Base-by-base conservation (phyloP, 2,797 vertebrate genomes). In the Aratinga solstitialis region DNA sequence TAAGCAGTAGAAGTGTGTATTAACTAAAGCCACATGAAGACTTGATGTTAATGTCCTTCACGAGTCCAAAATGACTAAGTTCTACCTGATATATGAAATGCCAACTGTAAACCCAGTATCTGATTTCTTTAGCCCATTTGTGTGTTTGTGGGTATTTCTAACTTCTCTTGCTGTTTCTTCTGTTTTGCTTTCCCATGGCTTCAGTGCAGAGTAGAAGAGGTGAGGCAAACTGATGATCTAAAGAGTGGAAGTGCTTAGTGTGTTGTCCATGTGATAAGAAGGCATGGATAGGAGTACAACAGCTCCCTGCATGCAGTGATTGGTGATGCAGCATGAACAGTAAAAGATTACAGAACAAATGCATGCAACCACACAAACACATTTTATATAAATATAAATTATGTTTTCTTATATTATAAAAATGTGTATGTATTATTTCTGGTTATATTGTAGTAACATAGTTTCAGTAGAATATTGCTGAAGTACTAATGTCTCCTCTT, bases 171-270 rank as follows among this genome's bases (percentile, higher is more conserved):
- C 92, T 97, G 17, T 98, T 93, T 98, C 89, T 96, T 96, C 85
- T 97, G 61, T 96, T 98, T 97, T 97, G 97, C 97, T 98, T 98
- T 98, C 97, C 98, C 92, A 40, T 96, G 92, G 98, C 98, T 98
- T 98, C 99, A 99, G 99, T 99, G 99, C 99, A 99, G 97, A 99
- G 99, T 98, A 99, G 99, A 98, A 98, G 99, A 99, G 99, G 99
- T 99, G 99, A 99, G 99, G 97, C 69, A 76, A 88, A 93, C 23
- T 78, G 13, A 12, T 67, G 23, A 85, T 77, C 53, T 77, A 5
- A 65, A 75, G 86, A 77, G 22, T 95, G 84, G 43, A 93, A 81
- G 82, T 54, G 79, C 40, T 89, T 79, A 12, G 71, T 79, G 65
- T 83, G 54, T 53, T 89, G 63, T 84, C 56, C 40, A 5, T 91